Conservation (phyloP, 2,797 vertebrate genomes). For the Zonotrichia albicollis region DNA sequence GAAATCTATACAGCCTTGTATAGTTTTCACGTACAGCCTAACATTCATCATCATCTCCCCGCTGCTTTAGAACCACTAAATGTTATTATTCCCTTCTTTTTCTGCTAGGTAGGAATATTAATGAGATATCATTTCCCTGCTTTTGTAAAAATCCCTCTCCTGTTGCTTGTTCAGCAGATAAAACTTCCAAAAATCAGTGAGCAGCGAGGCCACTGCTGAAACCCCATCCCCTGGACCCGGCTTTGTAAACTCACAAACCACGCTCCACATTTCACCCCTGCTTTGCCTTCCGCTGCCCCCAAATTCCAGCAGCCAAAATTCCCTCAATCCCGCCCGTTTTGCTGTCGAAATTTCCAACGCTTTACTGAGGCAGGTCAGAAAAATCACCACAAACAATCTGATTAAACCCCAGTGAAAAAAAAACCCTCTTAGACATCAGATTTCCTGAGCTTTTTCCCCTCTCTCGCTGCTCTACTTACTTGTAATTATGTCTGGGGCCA, state of each 20-base stretch:
- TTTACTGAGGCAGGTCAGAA: background rate
- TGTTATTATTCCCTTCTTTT: background rate
- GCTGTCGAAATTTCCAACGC: background rate
- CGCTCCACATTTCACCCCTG: background rate
- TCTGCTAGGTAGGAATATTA: slow-evolving; percentile 14
- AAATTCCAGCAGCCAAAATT: background rate
- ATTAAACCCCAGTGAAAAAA: background rate
- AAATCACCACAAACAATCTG: background rate
- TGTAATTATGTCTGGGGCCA: slow-evolving; percentile 73
- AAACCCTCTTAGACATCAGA: slow-evolving; percentile 24
- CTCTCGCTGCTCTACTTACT: slow-evolving; percentile 61
- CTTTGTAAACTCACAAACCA: background rate
- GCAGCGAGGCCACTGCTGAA: background rate
- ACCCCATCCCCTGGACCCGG: background rate
- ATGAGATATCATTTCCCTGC: background rate
- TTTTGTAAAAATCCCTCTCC: slow-evolving; percentile 23
- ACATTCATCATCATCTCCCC: slow-evolving; percentile 54
- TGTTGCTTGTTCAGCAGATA: background rate
- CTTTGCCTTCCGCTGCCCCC: background rate
- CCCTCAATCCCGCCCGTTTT: background rate
- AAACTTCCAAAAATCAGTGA: background rate
- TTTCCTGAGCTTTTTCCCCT: slow-evolving; percentile 71
- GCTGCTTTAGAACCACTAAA: slow-evolving; percentile 9
- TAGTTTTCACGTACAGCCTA: background rate
- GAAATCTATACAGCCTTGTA: background rate